Evolutionary conservation across 2,888 invertebrate genomes (phyloP).

Genomic region (Dolichomitus sp.): DNA sequence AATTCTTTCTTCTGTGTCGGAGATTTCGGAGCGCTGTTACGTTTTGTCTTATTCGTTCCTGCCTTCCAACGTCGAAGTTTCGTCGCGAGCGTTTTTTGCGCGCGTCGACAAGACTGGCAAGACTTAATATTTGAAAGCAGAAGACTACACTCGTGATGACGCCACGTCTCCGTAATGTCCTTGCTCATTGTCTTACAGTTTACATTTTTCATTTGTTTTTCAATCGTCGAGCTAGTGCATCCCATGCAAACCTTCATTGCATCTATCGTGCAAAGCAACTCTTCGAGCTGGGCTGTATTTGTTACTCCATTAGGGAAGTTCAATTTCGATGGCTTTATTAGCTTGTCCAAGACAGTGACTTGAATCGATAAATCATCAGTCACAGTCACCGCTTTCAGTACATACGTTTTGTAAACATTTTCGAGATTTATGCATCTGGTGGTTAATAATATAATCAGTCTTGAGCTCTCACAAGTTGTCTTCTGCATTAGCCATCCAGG

Average conservation of each 20-base stretch:
- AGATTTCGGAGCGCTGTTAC: background rate
- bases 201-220: background rate
- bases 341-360: conserved; percentile 26
- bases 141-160: conserved; percentile 45
- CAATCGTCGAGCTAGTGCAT: conserved; percentile 9
- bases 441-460: conserved; percentile 5
- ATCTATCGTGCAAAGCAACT: conserved; percentile 6
- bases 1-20: conserved; percentile 9
- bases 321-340: background rate
- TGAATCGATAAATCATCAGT: conserved; percentile 35
- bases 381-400: conserved; percentile 33
- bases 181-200: conserved; percentile 1
- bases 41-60: background rate
- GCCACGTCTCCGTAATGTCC: conserved; percentile 39
- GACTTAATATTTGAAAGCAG: background rate
- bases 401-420: background rate
- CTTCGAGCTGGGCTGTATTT: background rate
- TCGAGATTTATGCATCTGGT: background rate
- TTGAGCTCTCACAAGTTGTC: conserved; percentile 6
- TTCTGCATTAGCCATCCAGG: conserved; percentile 27
- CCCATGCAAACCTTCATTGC: conserved; percentile 30
- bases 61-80: conserved; percentile 22
- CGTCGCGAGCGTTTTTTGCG: conserved; percentile 15
- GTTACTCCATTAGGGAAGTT: background rate
- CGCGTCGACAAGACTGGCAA: conserved; percentile 2